Conservation (phyloP, 2,797 vertebrate species). For the Syndactyla subalaris region DNA sequence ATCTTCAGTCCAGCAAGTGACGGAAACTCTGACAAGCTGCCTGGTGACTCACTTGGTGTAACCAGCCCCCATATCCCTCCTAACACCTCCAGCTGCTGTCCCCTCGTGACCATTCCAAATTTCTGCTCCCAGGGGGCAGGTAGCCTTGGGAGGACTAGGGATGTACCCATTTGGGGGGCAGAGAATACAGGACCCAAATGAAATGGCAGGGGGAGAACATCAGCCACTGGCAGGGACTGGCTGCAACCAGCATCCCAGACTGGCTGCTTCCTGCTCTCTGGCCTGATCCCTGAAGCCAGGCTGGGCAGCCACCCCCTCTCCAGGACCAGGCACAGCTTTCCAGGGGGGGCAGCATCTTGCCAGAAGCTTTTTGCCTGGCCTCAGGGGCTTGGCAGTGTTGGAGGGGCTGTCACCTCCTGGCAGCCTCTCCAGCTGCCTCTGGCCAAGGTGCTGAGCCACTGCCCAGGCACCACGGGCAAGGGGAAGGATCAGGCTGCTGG, state of each 20-base stretch:
- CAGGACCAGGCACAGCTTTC: neutral
- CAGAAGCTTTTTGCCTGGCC: neutral
- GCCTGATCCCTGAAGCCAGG: neutral
- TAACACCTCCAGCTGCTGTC: neutral
- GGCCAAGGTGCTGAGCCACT: rapidly evolving
- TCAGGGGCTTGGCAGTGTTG: rapidly evolving
- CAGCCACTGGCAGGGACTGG: rapidly evolving
- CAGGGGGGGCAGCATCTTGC: rapidly evolving
- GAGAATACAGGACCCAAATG: neutral
- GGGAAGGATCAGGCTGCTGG: neutral
- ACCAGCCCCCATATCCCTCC: rapidly evolving
- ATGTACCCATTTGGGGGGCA: neutral
- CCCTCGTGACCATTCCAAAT: neutral
- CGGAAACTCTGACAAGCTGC: neutral
- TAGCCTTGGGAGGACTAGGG: neutral
- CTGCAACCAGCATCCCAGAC: rapidly evolving
- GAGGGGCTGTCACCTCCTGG: neutral
- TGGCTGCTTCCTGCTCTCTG: neutral
- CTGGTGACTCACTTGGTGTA: rapidly evolving
- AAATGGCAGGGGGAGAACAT: neutral
- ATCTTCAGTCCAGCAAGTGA: neutral
- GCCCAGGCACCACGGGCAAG: rapidly evolving
- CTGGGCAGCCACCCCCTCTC: neutral
- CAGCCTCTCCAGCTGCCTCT: neutral
- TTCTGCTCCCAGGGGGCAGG: rapidly evolving